phyloP scores from a whole-genome alignment of 2,797 vertebrate genomes.

The Tinamus major region DNA sequence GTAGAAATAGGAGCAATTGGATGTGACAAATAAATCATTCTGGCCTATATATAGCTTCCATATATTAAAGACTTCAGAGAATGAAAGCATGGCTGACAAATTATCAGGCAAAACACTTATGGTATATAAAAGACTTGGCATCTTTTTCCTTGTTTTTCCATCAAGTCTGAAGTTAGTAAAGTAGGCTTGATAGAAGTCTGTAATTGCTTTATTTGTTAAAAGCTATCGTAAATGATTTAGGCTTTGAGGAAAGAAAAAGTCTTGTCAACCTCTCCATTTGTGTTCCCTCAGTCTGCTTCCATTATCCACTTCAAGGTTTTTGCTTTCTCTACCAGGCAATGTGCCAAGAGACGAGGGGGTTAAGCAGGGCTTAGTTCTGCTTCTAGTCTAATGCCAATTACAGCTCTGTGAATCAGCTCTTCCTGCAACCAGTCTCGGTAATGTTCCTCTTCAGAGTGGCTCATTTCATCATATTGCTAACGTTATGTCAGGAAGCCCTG shows the following conservation, averaged over 20 bases:
- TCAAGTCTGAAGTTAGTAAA: background rate
- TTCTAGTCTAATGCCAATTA: background rate
- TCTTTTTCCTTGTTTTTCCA: background rate
- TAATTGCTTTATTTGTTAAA: conserved; percentile 32
- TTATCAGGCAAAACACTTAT: background rate
- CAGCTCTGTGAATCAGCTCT: background rate
- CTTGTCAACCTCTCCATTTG: background rate
- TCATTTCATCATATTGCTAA: background rate
- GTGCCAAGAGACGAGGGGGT: conserved; percentile 20
- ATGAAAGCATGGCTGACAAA: background rate
- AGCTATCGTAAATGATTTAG: background rate
- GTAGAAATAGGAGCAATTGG: background rate
- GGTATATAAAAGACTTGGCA: background rate
- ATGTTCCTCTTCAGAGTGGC: background rate
- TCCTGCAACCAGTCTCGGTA: background rate
- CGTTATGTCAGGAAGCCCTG: background rate
- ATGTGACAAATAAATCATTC: background rate
- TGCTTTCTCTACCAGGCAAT: conserved; percentile 3
- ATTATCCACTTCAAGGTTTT: conserved; percentile 42
- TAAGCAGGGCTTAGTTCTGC: conserved; percentile 31
- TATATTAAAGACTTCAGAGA: background rate
- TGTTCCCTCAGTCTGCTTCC: background rate
- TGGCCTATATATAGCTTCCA: background rate
- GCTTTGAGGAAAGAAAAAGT: background rate
- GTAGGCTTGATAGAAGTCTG: background rate